Evolutionary conservation across 2,797 vertebrate genomes (phyloP), one percentile per base, ranked within the genome.

Genomic region (Mormyrus hasselquistii): DNA sequence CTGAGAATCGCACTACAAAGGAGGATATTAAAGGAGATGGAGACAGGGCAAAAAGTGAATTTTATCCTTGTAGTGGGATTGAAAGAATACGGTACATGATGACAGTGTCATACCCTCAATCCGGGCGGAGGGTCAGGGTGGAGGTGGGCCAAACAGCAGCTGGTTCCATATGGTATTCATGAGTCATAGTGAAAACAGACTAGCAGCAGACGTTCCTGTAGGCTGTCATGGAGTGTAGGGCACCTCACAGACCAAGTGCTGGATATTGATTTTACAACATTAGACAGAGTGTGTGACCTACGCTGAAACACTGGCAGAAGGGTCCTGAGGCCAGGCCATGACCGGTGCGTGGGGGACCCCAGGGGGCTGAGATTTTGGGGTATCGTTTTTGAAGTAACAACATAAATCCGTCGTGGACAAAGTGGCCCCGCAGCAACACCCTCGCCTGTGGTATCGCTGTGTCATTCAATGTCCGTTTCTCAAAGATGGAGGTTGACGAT

Each of bases 1-100:
- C 79, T 22, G 88, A 65, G 89, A 86, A 91, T 93, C 82, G 89
- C 44, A 62, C 89, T 87, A 89, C 79, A 89, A 90, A 59, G 87
- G 65, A 84, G 55, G 16, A 86, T 85, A 90, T 84, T 84, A 90
- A 91, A 85, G 79, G 16, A 90, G 29, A 25, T 85, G 22, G n/a
- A 73, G 29, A 86, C 16, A 53, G 41, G 57, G 69, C 88, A 89
- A 88, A 89, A 88, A 86, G 44, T 53, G 29, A 55, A 52, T 73
- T 41, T 85, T 65, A 47, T 73, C 73, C 29, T 44, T 88, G 19
- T n/a, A 55, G 50, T 76, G 73, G 49, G 49, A 44, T 47, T 55
- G 22, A 55, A 69, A 25, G 34, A 65, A 65, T 86, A 44, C 9
- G 9, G 10, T 73, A 53, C 2, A 73, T 29, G 47, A 85, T 19